Conservation (phyloP, 2,797 vertebrate species). For the Epinephelus awoara region DNA sequence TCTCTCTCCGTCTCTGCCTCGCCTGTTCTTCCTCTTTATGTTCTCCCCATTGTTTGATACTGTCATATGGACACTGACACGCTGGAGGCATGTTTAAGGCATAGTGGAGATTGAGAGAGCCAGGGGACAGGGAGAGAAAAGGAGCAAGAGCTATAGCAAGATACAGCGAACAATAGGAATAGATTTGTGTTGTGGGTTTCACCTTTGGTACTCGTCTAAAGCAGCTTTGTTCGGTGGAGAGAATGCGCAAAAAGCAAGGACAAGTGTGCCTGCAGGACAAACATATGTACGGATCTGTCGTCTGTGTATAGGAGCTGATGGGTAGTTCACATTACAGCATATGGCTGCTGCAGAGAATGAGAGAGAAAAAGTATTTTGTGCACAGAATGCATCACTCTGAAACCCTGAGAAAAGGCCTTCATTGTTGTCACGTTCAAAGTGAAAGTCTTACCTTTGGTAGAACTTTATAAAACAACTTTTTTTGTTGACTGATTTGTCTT, state of each 20-base stretch:
- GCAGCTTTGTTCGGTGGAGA: conserved; percentile 39
- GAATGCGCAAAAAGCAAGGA: conserved; percentile 24
- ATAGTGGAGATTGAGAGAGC: conserved; percentile 24
- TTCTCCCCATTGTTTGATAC: conserved; percentile 40
- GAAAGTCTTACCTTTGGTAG: neutral
- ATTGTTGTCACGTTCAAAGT: neutral
- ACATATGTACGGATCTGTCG: conserved; percentile 10
- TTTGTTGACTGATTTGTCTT: neutral
- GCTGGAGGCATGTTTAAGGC: conserved; percentile 33
- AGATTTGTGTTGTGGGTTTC: conserved; percentile 31
- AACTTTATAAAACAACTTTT: neutral
- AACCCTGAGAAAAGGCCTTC: neutral
- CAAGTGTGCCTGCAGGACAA: conserved; percentile 26
- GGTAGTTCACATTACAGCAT: neutral
- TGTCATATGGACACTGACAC: conserved; percentile 37
- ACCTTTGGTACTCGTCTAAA: conserved; percentile 45
- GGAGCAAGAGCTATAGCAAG: neutral
- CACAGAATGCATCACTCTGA: neutral
- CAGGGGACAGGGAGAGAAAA: conserved; percentile 11
- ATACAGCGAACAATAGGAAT: conserved; percentile 29
- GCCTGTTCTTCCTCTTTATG: conserved; percentile 15
- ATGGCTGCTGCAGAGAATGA: conserved; percentile 5
- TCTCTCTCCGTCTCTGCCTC: conserved; percentile 14
- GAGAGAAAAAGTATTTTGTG: neutral
- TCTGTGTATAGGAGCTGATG: neutral